Base-by-base conservation (phyloP, 2,888 invertebrate species). In the Parnassius smintheus region DNA sequence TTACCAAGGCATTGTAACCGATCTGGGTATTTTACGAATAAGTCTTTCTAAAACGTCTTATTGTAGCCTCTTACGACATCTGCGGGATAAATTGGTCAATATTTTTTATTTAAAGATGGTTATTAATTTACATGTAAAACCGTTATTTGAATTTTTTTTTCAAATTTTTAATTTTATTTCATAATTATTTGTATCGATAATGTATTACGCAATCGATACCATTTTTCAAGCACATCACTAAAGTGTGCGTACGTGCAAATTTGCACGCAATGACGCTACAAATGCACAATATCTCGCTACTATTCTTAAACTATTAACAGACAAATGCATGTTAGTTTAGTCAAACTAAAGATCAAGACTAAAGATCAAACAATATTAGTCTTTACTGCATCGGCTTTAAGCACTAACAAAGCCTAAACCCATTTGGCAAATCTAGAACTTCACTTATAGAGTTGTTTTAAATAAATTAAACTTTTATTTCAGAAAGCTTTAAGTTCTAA, bases 171-270 rank as follows among this genome's bases (percentile, higher is more conserved):
- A 12, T 46, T 46, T 18, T 50, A 46, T n/a, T n/a, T 3, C 3
- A 12, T 46, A 46, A n/a, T 46, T 12, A 46, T 46, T 51, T 51
- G 2, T 54, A 42, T 13, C 42, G 42, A n/a, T 18, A 9, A 13
- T 18, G 18, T 25, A 22, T 25, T 25, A 22, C 22, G 18, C 18
- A n/a, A 18, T 13, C 49, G 35, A 49, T 9, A 49, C 2, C 9
- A 49, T 11, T 49, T 49, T 13, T 49, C n/a, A 46, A 61, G 62
- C 41, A 55, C 78, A 72, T 68, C 83, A 68, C 75, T 82, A 74
- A 35, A 55, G 18, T 42, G 59, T 79, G 82, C 72, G 74, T 82
- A 83, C 83, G 83, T 83, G 83, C 77, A 64, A 70, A 74, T 71
- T 72, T 53, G 72, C 83, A 83, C 77, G 81, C 76, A 74, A 74